These are phyloP conservation scores for Philaenus spumarius DNA, from an alignment of 1,140 invertebrate genomes.

Conservation along the genomic window DNA sequence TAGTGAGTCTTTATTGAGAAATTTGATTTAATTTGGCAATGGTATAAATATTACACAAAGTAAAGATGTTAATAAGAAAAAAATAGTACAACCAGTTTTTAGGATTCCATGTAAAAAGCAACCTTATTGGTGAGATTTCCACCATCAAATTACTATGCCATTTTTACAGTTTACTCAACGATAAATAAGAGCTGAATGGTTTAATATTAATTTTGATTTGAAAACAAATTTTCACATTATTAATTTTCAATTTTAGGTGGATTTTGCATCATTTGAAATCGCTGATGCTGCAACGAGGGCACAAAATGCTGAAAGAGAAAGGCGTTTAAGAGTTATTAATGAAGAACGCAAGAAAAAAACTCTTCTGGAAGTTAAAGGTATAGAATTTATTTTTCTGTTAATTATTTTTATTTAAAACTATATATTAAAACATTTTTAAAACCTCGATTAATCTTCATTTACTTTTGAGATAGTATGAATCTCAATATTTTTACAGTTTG, in stretches of 20 bases:
- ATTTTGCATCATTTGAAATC: slow-evolving; percentile 34
- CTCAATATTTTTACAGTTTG: slow-evolving; percentile 15
- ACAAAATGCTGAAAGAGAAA: slow-evolving; percentile 12
- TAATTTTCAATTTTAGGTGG: slow-evolving; percentile 32
- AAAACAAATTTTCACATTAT: too few species aligned
- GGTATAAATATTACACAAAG: too few species aligned
- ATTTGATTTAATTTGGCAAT: too few species aligned
- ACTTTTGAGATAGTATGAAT: slow-evolving; percentile 14
- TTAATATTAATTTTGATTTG: too few species aligned
- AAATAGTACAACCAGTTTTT: too few species aligned
- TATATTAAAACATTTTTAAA: not conserved
- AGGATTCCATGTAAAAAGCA: too few species aligned
- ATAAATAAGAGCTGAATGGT: too few species aligned
- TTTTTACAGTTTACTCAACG: too few species aligned
- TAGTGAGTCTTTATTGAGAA: too few species aligned
- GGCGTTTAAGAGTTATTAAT: slow-evolving; percentile 15
- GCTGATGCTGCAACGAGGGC: slow-evolving; percentile 22
- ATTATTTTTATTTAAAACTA: slow-evolving; percentile 7
- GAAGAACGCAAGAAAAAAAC: slow-evolving; percentile 28
- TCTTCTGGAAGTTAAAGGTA: slow-evolving; percentile 27
- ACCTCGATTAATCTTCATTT: slow-evolving; percentile 4
- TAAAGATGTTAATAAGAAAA: too few species aligned
- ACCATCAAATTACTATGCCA: too few species aligned
- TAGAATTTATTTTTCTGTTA: not conserved
- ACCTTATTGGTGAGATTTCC: too few species aligned